Base-by-base conservation (phyloP, 1,140 invertebrate species). In the Pogonognathellus flavescens region DNA sequence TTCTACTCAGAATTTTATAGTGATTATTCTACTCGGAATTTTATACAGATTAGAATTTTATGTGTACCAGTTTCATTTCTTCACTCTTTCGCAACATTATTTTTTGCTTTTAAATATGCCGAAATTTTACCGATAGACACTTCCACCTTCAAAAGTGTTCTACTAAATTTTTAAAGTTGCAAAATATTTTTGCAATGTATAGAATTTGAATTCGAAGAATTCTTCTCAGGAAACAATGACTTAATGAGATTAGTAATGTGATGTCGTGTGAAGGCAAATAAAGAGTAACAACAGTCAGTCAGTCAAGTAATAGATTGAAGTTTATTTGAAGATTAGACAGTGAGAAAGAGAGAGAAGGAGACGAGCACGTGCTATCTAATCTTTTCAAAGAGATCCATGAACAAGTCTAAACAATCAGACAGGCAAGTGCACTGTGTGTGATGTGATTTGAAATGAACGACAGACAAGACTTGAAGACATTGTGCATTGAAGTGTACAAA, bases 331-430 rank as follows among this genome's bases (percentile, higher is more conserved):
- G 70, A 76, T 76, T 76, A 76, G 70, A 76, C 2, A 31, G 31
- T 3, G 31, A 41, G 31, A 41, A 6, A 41, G 6, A 41, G 6
- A 41, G 31, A 41, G 31, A 41, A 31, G 49, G 14, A 31, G 70
- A 50, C 0, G 70, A 76, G 70, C 70, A 50, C 70, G 70, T 76
- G 70, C 70, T 76, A 76, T 76, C 31, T 76, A 49, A 76, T 76
- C 70, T 76, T 41, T 16, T 76, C 25, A 76, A 76, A 76, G 70
- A 76, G 25, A 76, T 76, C 41, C 70, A 76, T 76, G 70, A 76
- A 49, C 70, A 76, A 76, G 70, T 76, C 70, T 76, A 76, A 76
- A 76, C 70, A 76, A 76, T 76, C 70, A 76, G 49, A 76, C 70
- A 50, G 31, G 31, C 31, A 41, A 41, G 31, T 49, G 41, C 41